Evolutionary conservation across 1,140 invertebrate genomes (phyloP).

Genomic region (Anthonomus grandis): DNA sequence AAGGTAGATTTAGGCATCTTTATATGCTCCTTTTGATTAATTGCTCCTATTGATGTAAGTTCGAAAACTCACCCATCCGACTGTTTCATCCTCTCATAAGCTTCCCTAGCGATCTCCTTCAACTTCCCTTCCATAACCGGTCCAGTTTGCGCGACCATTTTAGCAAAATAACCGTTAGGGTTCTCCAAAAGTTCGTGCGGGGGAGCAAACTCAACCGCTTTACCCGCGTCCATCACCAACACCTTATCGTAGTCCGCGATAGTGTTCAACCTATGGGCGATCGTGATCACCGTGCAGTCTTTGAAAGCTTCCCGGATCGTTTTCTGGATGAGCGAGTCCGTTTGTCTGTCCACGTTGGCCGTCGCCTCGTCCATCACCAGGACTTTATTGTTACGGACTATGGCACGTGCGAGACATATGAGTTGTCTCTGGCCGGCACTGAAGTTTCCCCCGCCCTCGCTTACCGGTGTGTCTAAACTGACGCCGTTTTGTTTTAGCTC

Average conservation of each 20-base stretch:
- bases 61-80: no score
- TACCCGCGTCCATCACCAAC: slow-evolving; percentile 44
- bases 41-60: no score
- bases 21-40: no score
- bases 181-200: slow-evolving; percentile 39
- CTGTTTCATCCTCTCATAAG: slow-evolving; percentile 22
- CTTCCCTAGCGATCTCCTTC: slow-evolving; percentile 22
- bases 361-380: slow-evolving; percentile 78
- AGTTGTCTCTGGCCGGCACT: slow-evolving; percentile 80
- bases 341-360: slow-evolving; percentile 68
- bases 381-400: slow-evolving; percentile 69
- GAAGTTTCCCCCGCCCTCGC: slow-evolving; percentile 68
- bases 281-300: slow-evolving; percentile 74
- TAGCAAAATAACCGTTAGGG: slow-evolving; percentile 61
- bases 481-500: slow-evolving; percentile 34
- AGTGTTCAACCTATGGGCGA: slow-evolving; percentile 78
- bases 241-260: slow-evolving; percentile 62
- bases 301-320: slow-evolving; percentile 67
- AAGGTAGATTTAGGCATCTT: no score
- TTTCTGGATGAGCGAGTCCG: slow-evolving; percentile 64
- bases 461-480: slow-evolving; percentile 47
- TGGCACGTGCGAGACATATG: slow-evolving; percentile 71
- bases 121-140: slow-evolving; percentile 21
- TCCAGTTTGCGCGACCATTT: slow-evolving; percentile 62
- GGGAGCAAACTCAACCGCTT: slow-evolving; percentile 43